Conservation (phyloP, 2,888 invertebrate genomes). For the Acrocera orbiculus region DNA sequence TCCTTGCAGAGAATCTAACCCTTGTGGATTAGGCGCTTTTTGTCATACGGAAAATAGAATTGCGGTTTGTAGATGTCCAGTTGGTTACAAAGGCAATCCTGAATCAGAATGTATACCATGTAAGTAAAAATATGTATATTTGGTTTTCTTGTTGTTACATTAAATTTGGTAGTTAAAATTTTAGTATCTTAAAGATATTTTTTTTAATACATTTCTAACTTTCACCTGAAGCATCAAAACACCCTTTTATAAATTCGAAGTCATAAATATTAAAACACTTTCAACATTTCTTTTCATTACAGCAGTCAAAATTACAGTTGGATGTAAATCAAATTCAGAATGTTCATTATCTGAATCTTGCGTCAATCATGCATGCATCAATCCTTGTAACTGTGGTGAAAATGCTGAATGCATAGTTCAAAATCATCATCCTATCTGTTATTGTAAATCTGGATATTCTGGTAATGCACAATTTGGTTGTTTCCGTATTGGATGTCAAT, state of each 20-base stretch:
- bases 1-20: slow-evolving; percentile 49
- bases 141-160: no score
- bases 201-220: not conserved
- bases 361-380: slow-evolving; percentile 59
- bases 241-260: not conserved
- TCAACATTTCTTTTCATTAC: not conserved
- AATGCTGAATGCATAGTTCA: slow-evolving; percentile 66
- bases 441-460: slow-evolving; percentile 62
- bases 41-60: slow-evolving; percentile 62
- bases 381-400: slow-evolving; percentile 71
- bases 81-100: slow-evolving; percentile 57
- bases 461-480: slow-evolving; percentile 75
- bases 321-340: slow-evolving; percentile 62
- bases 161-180: not conserved
- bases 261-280: not conserved
- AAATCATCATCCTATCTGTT: slow-evolving; percentile 73
- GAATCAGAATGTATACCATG: slow-evolving; percentile 56
- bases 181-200: slow-evolving; percentile 2
- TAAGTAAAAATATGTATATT: slow-evolving; percentile 32
- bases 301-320: slow-evolving; percentile 32
- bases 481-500: slow-evolving; percentile 61
- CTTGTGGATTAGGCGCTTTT: slow-evolving; percentile 64
- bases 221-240: no score
- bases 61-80: slow-evolving; percentile 65
- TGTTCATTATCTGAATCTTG: slow-evolving; percentile 71